Conservation (phyloP, 1,140 invertebrate genomes). For the Oscheius sp. region DNA sequence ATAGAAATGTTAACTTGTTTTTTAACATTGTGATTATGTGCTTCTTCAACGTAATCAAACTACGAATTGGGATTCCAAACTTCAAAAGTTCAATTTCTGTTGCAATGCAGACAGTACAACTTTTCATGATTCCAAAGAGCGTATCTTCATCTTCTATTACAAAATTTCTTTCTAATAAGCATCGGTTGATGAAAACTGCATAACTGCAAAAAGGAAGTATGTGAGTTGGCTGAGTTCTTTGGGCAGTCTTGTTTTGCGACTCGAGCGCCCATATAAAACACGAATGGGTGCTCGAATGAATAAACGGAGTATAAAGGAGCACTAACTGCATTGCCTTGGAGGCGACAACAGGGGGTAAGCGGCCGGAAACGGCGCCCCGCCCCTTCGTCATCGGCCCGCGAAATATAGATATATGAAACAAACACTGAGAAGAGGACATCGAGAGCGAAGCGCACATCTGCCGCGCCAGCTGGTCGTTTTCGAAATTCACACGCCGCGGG, state of each 20-base stretch:
- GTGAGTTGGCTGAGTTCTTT: neutral
- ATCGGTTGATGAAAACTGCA: too few relatives aligned
- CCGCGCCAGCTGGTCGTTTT: conserved; percentile 3
- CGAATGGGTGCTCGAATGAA: neutral
- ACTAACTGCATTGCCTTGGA: conserved; percentile 7
- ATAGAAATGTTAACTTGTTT: too few relatives aligned
- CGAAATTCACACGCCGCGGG: too few relatives aligned
- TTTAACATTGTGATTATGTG: too few relatives aligned
- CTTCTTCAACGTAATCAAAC: too few relatives aligned
- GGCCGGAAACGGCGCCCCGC: conserved; percentile 6
- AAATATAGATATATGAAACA: conserved; percentile 11
- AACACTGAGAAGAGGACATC: neutral
- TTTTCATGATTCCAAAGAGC: too few relatives aligned
- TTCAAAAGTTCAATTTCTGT: too few relatives aligned
- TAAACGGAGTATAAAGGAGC: conserved; percentile 4
- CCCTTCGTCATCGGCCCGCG: conserved; percentile 4
- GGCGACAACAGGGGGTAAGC: conserved; percentile 9
- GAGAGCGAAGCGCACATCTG: neutral
- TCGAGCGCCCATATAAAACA: neutral
- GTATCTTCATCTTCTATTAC: too few relatives aligned
- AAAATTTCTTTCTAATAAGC: too few relatives aligned
- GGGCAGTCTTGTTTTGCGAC: neutral
- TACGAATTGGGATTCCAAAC: too few relatives aligned
- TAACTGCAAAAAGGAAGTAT: too few relatives aligned
- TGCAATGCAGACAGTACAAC: too few relatives aligned